These are phyloP conservation scores for Molossus molossus DNA, from an alignment of 2,797 vertebrate genomes.

Conservation along the genomic window DNA sequence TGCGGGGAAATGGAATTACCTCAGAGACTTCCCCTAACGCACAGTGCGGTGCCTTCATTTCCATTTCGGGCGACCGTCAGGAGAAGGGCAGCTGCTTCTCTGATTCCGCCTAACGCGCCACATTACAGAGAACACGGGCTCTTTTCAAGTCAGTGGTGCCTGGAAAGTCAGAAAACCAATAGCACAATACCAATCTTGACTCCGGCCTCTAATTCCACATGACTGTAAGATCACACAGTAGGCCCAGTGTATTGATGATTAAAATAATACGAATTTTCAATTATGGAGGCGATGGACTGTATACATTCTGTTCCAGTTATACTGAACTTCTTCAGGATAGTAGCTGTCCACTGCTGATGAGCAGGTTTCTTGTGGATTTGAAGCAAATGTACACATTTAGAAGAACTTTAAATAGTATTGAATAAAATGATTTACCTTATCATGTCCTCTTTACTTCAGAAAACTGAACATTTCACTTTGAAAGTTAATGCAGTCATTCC, in stretches of 20 bases:
- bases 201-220: conserved; percentile 69
- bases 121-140: conserved; percentile 80
- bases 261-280: conserved; percentile 48
- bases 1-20: conserved; percentile 79
- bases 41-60: conserved; percentile 83
- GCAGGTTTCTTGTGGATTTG: conserved; percentile 47
- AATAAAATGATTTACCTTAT: conserved; percentile 46
- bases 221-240: conserved; percentile 56
- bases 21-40: conserved; percentile 75
- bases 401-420: conserved; percentile 49
- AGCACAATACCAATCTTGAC: conserved; percentile 70
- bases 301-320: conserved; percentile 48
- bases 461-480: conserved; percentile 29
- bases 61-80: conserved; percentile 87
- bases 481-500: conserved; percentile 39
- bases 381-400: conserved; percentile 31
- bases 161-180: conserved; percentile 68
- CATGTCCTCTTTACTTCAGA: background rate
- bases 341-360: conserved; percentile 55
- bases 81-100: conserved; percentile 79
- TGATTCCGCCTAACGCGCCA: conserved; percentile 75
- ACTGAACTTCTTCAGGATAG: conserved; percentile 42
- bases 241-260: conserved; percentile 15
- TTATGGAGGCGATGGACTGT: conserved; percentile 14
- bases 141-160: conserved; percentile 76